Base-by-base conservation (phyloP, 2,888 invertebrate genomes). In the Cosmopolites sordidus region DNA sequence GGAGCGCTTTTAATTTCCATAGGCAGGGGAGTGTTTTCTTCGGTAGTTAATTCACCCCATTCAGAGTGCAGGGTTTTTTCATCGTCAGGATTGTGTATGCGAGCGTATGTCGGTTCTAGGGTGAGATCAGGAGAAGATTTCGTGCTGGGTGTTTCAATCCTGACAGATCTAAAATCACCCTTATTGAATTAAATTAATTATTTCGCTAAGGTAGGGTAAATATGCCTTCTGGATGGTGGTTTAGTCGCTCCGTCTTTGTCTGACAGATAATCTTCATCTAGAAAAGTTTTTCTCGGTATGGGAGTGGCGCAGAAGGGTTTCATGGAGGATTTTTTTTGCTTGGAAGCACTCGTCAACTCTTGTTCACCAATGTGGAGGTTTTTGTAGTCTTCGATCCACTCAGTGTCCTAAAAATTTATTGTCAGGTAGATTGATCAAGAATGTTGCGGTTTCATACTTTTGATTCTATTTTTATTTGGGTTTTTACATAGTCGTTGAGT, bases 1-100 rank as follows among this genome's bases (percentile, higher is more conserved):
- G 83, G 82, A 69, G 80, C 79, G 66, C 83, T 83, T 62, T 75
- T 77, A 1, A 78, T 66, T 52, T 64, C 65, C 29, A 65, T 55
- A 16, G 64, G 61, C 40, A 64, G 46, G 4, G 66, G 62, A 16
- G 62, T 61, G 22, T 60, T 55, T 17, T 58, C 53, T 39, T 75
- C 75, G 1, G 66, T 60, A 18, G 67, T 69, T 5, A 69, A 58
- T 54, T 72, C 70, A 18, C 71, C 70, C 67, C 71, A 71, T 16
- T 62, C 64, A 1, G 65, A 65, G 5, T 60, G 58, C 9, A 49
- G 29, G 1, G 27, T 40, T 30, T 51, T 51, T 48, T 68, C 70
- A n/a, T 64, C 64, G 1, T 67, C 65, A 8, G 66, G 63, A 43
- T 69, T 50, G 42, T 69, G 65, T 63, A 71, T 72, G 2, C 66